Base-by-base conservation (phyloP, 2,888 invertebrate species). In the Pharmacophagus antenor region DNA sequence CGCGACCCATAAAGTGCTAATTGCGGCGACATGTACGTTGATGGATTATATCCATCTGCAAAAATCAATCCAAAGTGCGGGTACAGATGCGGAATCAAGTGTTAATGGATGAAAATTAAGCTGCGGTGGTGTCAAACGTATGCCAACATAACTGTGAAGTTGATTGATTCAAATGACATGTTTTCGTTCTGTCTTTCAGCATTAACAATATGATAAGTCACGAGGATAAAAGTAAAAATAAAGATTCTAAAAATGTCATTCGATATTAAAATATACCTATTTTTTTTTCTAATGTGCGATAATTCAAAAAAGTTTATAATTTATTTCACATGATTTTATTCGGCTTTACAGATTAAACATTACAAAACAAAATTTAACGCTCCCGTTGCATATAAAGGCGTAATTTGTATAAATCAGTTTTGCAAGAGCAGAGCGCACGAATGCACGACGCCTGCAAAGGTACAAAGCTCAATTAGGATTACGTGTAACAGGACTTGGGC, bases 401-500 rank as follows among this genome's bases (percentile, higher is more conserved):
- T 54, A 54, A 51, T 58, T 58, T 58, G 55, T 62, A 62, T 52
- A 56, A 60, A 56, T 51, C 37, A 61, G 27, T 48, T 52, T 58
- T 41, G 74, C 67, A 46, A 64, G 67, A 69, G 83, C 86, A 84
- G 85, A 80, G 74, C 66, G 70, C 70, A 70, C 70, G 65, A 42
- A 68, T 65, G 68, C 72, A 42, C 23, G 25, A 25, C 31, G 42
- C 1, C 17, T 22, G 41, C 25, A 20, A 37, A 31, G 27, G n/a
- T 48, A 85, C 84, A 85, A 82, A 78, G 77, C 68, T 74, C 82
- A 82, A 84, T 85, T 84, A 84, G 81, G 75, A 74, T 76, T 74
- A 72, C 63, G 65, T 63, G 65, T 60, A 60, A 53, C 22, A 47
- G 46, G 31, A 52, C 18, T 7, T 22, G 17, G n/a, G 6, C 8